A percentile compares a stretch with the other conserved stretches of the same genome.
Evolutionary conservation across 2,888 invertebrate genomes (phyloP).

Genomic region (Sinentomon sp.): DNA sequence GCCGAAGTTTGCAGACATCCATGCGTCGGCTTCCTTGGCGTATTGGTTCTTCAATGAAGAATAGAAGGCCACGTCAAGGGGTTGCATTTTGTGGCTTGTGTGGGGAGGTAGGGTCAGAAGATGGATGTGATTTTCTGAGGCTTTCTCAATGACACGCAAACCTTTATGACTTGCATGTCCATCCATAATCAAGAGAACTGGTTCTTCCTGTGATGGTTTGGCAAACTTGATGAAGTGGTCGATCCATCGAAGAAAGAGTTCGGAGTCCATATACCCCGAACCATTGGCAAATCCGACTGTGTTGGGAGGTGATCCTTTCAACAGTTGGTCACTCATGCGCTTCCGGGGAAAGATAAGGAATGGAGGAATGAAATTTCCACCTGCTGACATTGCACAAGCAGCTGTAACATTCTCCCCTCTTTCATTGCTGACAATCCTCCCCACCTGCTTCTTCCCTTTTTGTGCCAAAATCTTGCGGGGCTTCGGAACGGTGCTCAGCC

Average conservation of each 20-base stretch:
- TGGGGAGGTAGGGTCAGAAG: constrained; percentile 8
- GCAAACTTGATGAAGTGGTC: neutral
- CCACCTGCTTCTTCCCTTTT: constrained; percentile 18
- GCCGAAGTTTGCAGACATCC: too few relatives aligned
- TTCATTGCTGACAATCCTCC: constrained; percentile 19
- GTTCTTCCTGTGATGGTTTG: constrained; percentile 1
- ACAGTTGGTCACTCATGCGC: neutral
- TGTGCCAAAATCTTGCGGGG: constrained; percentile 14
- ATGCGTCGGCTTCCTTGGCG: too few relatives aligned
- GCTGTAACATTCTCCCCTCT: constrained; percentile 19
- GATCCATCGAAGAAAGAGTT: constrained; percentile 4
- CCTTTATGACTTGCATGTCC: constrained; percentile 2
- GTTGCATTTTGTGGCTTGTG: constrained; percentile 8
- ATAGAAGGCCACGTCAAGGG: constrained; percentile 6
- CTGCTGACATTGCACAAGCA: neutral
- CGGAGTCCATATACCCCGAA: constrained; percentile 3
- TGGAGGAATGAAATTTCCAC: neutral
- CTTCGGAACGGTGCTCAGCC: constrained; percentile 15
- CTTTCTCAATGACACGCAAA: neutral
- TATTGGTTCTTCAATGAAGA: too few relatives aligned
- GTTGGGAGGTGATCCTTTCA: neutral
- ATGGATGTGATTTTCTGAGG: constrained; percentile 1
- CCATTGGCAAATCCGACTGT: neutral
- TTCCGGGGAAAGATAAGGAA: constrained; percentile 1
- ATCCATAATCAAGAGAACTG: constrained; percentile 5